A percentile compares a stretch with the other conserved stretches of the same genome.
These are phyloP conservation scores for Scrobipalpa costella DNA, from an alignment of 2,888 invertebrate species.

Conservation along the genomic window DNA sequence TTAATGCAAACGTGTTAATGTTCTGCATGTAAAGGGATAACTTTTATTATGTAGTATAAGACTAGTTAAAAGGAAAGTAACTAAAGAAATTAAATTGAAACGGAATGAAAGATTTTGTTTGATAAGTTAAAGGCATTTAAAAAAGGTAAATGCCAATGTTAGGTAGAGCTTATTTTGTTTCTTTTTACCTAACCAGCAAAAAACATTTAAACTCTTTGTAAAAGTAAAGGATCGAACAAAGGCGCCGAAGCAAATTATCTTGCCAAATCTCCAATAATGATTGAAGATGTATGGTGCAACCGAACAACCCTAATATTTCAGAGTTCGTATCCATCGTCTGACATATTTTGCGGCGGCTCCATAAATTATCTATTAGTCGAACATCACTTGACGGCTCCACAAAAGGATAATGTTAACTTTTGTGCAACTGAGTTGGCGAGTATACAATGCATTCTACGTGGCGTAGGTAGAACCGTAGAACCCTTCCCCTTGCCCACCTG, in stretches of 20 bases:
- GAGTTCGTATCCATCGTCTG: constrained; percentile 52
- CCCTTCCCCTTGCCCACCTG: constrained; percentile 80
- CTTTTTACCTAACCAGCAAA: constrained; percentile 13
- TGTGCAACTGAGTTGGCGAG: constrained; percentile 70
- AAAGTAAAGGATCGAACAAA: constrained; percentile 37
- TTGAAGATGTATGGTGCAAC: constrained; percentile 52
- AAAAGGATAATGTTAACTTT: constrained; percentile 72
- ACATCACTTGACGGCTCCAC: constrained; percentile 74
- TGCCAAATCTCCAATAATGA: constrained; percentile 59
- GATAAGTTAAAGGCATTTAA: neutral
- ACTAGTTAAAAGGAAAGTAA: neutral
- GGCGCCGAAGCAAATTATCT: constrained; percentile 60
- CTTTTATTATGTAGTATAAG: neutral
- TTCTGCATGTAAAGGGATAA: neutral
- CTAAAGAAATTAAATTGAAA: neutral
- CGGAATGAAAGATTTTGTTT: neutral
- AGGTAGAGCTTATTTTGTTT: neutral
- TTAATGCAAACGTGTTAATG: constrained; percentile 42
- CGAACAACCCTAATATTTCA: constrained; percentile 76
- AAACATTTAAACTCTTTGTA: constrained; percentile 22
- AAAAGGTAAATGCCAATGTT: neutral
- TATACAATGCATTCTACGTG: constrained; percentile 51
- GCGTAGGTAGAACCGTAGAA: constrained; percentile 65
- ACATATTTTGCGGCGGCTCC: constrained; percentile 61
- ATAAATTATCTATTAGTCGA: constrained; percentile 79